A percentile compares a stretch with the other conserved stretches of the same genome.
These are phyloP conservation scores for Erpornis zantholeuca DNA, from an alignment of 2,113 vertebrate genomes.

Conservation along the genomic window DNA sequence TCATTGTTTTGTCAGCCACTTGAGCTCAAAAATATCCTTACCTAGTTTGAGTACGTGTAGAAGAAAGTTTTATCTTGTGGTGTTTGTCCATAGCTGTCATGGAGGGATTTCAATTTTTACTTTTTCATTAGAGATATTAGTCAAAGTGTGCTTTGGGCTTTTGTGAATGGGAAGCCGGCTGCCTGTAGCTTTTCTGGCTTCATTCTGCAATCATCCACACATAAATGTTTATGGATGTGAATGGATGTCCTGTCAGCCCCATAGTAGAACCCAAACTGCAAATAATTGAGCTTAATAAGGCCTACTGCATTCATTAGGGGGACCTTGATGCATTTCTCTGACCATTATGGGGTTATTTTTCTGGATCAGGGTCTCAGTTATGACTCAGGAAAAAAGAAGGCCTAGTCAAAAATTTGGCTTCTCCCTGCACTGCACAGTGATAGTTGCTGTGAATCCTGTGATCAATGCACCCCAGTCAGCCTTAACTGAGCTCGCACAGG, in stretches of 20 bases:
- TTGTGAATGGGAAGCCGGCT: neutral
- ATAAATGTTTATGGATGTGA: neutral
- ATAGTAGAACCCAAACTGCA: neutral
- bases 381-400: neutral
- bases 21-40: neutral
- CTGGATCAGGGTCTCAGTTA: neutral
- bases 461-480: neutral
- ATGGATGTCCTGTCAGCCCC: neutral
- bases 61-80: neutral
- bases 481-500: neutral
- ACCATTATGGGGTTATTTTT: neutral
- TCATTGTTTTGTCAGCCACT: neutral
- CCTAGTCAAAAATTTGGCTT: neutral
- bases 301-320: neutral
- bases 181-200: neutral
- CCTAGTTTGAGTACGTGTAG: neutral
- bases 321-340: neutral
- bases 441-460: neutral
- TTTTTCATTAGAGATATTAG: constrained; percentile 12
- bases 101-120: constrained; percentile 18
- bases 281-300: neutral
- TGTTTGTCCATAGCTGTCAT: neutral
- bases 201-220: neutral
- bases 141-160: neutral
- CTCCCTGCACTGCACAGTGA: neutral